Conservation (phyloP, 2,888 invertebrate genomes). For the Eupithecia abbreviata region DNA sequence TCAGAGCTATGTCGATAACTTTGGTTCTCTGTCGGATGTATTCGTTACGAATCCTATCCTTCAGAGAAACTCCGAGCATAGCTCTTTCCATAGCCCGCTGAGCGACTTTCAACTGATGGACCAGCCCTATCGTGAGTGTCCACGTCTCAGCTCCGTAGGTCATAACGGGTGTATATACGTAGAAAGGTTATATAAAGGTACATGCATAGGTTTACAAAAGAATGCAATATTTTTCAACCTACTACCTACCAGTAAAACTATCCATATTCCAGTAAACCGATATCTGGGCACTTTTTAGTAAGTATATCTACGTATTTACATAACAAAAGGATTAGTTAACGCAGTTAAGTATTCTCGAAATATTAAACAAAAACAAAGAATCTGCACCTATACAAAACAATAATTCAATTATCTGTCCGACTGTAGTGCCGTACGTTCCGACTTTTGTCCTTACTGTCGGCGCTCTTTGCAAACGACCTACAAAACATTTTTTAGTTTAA, state of each 20-base stretch:
- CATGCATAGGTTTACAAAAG: too few relatives aligned
- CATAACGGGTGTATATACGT: too few relatives aligned
- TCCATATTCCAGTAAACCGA: not conserved
- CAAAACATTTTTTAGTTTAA: slow-evolving; percentile 58
- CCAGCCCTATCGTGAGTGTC: too few relatives aligned
- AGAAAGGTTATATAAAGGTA: too few relatives aligned
- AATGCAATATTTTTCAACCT: too few relatives aligned
- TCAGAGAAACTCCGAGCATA: too few relatives aligned
- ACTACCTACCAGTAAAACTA: not conserved
- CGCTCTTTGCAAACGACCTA: slow-evolving; percentile 56
- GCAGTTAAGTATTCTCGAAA: slow-evolving; percentile 22
- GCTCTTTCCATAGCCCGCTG: too few relatives aligned
- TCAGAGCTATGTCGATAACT: too few relatives aligned
- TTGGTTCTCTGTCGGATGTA: too few relatives aligned
- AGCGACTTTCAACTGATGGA: too few relatives aligned
- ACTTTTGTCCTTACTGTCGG: slow-evolving; percentile 55
- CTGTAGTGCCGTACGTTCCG: slow-evolving; percentile 51
- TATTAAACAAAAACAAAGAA: slow-evolving; percentile 24
- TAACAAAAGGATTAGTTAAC: slow-evolving; percentile 35
- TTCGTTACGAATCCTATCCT: too few relatives aligned
- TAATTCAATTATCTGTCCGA: slow-evolving; percentile 64
- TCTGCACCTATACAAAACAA: slow-evolving; percentile 50
- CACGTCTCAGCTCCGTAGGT: too few relatives aligned
- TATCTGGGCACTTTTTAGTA: slow-evolving; percentile 5
- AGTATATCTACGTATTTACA: not conserved